Evolutionary conservation across 37 sponge, comb jelly and placozoan genomes (phyloP), one percentile per base, ranked within the genome.

Genomic region (Crambe crambe): DNA sequence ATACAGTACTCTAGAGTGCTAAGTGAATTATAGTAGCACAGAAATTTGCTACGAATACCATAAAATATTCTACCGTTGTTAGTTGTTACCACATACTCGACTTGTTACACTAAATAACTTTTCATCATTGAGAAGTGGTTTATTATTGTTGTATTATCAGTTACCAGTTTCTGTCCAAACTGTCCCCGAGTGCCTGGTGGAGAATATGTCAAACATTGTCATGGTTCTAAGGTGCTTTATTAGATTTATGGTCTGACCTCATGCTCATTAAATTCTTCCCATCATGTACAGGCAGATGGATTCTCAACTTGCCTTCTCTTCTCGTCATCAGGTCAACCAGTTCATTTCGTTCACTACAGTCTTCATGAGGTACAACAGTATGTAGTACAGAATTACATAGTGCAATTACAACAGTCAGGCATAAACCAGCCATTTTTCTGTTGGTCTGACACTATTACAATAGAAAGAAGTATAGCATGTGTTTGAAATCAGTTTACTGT

Each of bases 181-280:
- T 25, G 37, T 86, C n/a, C 91, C 91, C 0, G 91, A 91, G 57
- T 82, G 78, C 27, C 51, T 86, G 31, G 91, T 91, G 18, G 87
- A 86, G 15, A 86, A 83, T 44, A 58, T 91, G 51, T 64, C 91
- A 60, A 72, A 81, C 41, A 86, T 86, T 58, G 44, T 78, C 43
- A 76, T 68, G 36, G 82, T 73, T 38, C 44, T 91, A 31, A 82
- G 73, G 87, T 86, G 8, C 12, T 26, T 21, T 26, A 30, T 22
- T 3, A 22, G 3, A 60, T 77, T 65, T n/a, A 34, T 64, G 18
- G 12, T 8, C 25, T 42, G 40, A n/a, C 6, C 42, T n/a, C 4
- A 20, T 23, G 34, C 36, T 30, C 42, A 40, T 41, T 61, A 72
- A 9, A 41, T 22, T 26, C 15, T 6, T 44, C 9, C 35, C 73